Percentiles rank a stretch among this genome's conserved stretches.
These are phyloP conservation scores for Thermophis baileyi DNA, from an alignment of 2,113 vertebrate species.

Conservation along the genomic window DNA sequence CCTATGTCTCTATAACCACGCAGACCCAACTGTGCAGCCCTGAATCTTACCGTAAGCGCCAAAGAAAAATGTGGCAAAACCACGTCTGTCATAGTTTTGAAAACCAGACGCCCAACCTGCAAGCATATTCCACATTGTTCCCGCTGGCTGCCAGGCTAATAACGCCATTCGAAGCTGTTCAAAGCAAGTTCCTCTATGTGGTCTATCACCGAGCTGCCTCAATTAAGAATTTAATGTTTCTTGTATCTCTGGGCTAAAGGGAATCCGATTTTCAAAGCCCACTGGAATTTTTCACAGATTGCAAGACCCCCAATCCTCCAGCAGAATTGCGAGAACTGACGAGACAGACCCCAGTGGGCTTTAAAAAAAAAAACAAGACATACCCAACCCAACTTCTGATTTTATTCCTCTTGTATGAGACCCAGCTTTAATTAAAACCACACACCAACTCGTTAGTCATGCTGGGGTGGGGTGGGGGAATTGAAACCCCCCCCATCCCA, in stretches of 20 bases:
- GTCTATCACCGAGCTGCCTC: not conserved
- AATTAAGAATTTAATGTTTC: not conserved
- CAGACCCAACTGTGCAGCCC: not conserved
- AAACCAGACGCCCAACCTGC: not conserved
- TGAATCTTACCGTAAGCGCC: no score
- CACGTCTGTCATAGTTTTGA: not conserved
- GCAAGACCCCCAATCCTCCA: not conserved
- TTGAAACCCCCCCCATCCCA: not conserved
- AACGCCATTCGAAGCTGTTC: not conserved
- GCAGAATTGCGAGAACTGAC: not conserved
- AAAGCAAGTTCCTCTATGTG: not conserved
- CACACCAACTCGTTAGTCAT: not conserved
- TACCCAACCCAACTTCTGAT: not conserved
- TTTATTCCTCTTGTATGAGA: not conserved
- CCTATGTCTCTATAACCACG: not conserved
- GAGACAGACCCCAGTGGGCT: not conserved
- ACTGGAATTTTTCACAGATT: not conserved
- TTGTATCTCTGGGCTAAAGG: not conserved
- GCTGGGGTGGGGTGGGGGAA: rapidly evolving
- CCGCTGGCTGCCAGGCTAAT: not conserved
- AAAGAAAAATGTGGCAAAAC: not conserved
- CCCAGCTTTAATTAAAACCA: slow-evolving; percentile 9
- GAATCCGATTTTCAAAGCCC: not conserved
- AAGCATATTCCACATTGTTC: not conserved
- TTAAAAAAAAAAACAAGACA: not conserved